A percentile compares a stretch with the other conserved stretches of the same genome.
Evolutionary conservation across 2,113 vertebrate genomes (phyloP).

Genomic region (Hylia prasina): DNA sequence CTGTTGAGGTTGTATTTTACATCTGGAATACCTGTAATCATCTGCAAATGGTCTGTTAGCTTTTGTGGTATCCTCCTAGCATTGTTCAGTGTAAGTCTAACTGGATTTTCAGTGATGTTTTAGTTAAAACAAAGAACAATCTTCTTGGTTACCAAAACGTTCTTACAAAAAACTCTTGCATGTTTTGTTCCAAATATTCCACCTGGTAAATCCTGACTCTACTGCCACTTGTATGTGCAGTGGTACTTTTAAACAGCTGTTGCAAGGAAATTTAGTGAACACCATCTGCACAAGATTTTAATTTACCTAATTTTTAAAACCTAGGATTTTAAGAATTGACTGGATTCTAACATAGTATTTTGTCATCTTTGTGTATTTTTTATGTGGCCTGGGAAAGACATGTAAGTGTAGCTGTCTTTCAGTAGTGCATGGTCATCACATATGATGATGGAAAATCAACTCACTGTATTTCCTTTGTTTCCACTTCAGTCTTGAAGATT

Average conservation of each 20-base stretch:
- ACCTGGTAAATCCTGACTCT: constrained; percentile 6
- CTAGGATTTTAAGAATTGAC: not conserved
- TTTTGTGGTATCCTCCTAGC: constrained; percentile 20
- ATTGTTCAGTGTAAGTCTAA: constrained; percentile 24
- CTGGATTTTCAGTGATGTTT: constrained; percentile 37
- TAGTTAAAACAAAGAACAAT: constrained; percentile 8
- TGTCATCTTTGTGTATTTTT: not conserved
- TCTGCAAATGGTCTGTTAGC: constrained; percentile 23
- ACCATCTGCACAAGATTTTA: not conserved
- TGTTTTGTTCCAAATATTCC: constrained; percentile 6
- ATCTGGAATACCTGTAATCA: not conserved
- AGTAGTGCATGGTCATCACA: not conserved
- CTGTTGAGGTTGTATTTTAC: not conserved
- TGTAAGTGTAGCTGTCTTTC: not conserved
- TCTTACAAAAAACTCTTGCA: not conserved
- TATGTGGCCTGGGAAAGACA: not conserved
- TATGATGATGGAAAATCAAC: not conserved
- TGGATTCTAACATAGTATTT: not conserved
- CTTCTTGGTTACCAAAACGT: not conserved
- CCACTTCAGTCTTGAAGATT: not conserved
- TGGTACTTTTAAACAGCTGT: not conserved
- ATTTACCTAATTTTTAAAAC: not conserved
- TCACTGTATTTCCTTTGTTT: constrained; percentile 25
- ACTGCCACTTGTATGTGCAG: not conserved
- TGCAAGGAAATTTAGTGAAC: not conserved